Evolutionary conservation across 2,797 vertebrate species (phyloP).

Genomic region (Neostethus bicornis): DNA sequence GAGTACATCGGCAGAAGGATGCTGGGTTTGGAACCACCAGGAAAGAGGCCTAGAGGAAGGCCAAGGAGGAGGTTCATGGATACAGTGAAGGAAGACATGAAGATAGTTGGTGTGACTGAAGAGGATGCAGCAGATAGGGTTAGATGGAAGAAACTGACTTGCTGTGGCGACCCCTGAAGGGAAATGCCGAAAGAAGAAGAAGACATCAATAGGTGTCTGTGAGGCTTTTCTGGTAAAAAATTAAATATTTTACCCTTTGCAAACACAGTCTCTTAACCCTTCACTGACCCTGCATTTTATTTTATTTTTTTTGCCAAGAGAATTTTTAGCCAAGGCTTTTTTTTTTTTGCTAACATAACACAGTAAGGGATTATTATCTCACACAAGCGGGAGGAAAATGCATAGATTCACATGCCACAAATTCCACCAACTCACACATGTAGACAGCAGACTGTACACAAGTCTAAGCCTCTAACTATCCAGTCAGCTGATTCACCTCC

Average conservation of each 20-base stretch:
- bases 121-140: no score
- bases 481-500: conserved; percentile 68
- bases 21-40: no score
- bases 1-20: no score
- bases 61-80: no score
- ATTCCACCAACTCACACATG: conserved; percentile 68
- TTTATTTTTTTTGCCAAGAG: conserved; percentile 45
- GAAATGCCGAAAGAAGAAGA: no score
- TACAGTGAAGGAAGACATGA: no score
- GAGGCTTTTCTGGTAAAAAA: no score
- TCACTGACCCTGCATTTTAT: not conserved
- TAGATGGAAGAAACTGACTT: no score
- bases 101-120: no score
- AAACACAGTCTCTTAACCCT: conserved; percentile 14
- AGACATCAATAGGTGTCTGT: not conserved
- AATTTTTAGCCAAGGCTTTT: conserved; percentile 39
- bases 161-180: no score
- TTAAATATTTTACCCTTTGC: conserved; percentile 37
- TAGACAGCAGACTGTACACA: conserved; percentile 56
- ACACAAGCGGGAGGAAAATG: conserved; percentile 62
- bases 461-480: conserved; percentile 29
- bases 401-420: conserved; percentile 64
- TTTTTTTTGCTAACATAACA: conserved; percentile 46
- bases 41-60: no score
- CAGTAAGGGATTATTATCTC: conserved; percentile 47